phyloP scores from a whole-genome alignment of 2,113 vertebrate genomes.

The Rhinoptilus africanus region DNA sequence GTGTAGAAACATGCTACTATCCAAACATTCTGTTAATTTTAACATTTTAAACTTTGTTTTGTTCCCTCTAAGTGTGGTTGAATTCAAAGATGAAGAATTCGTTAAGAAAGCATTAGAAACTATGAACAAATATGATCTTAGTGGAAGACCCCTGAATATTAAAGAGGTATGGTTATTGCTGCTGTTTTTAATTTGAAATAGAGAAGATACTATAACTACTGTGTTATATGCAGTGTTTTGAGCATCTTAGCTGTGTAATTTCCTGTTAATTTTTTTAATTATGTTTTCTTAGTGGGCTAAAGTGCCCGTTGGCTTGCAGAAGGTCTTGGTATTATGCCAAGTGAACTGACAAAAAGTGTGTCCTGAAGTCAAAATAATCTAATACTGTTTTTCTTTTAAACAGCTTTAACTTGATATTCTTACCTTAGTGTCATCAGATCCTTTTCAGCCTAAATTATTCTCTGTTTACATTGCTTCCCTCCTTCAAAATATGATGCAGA shows the following conservation, averaged over 20 bases:
- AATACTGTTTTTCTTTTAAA: background rate
- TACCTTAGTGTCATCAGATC: background rate
- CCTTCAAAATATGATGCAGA: background rate
- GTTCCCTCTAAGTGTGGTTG: slow-evolving; percentile 86
- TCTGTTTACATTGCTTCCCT: background rate
- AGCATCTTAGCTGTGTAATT: background rate
- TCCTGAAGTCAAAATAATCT: background rate
- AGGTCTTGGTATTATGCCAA: background rate
- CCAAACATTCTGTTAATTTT: background rate
- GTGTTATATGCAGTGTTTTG: background rate
- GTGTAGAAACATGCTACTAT: background rate
- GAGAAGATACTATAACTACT: background rate
- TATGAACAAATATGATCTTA: slow-evolving; percentile 97
- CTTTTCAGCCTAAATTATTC: background rate
- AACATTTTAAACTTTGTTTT: slow-evolving; percentile 25
- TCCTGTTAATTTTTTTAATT: background rate
- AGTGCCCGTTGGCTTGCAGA: background rate
- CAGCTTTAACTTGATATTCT: background rate
- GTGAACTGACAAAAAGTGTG: background rate
- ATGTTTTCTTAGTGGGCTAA: background rate
- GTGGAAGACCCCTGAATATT: slow-evolving; percentile 94
- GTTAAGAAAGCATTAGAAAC: slow-evolving; percentile 94
- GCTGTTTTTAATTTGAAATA: background rate
- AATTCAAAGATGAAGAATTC: slow-evolving; percentile 99
- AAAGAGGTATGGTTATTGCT: slow-evolving; percentile 85